Evolutionary conservation across 2,888 invertebrate species (phyloP).

Genomic region (Pseudanteris insignis): DNA sequence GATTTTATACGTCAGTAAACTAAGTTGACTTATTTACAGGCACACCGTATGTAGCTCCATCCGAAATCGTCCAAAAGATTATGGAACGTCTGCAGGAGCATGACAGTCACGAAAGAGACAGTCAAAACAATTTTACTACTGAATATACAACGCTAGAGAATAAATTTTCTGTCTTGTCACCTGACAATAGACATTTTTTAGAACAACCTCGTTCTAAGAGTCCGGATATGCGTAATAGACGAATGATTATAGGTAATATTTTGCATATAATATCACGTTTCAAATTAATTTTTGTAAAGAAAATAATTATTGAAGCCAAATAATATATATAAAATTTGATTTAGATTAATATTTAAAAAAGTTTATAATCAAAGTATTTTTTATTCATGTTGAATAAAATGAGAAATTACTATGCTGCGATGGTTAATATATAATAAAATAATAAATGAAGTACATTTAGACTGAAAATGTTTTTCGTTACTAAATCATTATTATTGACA

Average conservation of each 20-base stretch:
- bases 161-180: conserved; percentile 61
- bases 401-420: too few species aligned
- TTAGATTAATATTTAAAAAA: not conserved
- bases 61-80: conserved; percentile 83
- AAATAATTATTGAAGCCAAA: too few species aligned
- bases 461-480: too few species aligned
- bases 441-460: too few species aligned
- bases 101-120: conserved; percentile 60
- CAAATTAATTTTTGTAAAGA: not conserved
- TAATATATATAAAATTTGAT: not conserved
- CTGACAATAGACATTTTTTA: conserved; percentile 62
- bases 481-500: too few species aligned
- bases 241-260: conserved; percentile 63
- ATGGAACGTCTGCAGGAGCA: conserved; percentile 72
- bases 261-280: not conserved
- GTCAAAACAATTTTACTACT: conserved; percentile 48
- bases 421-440: too few species aligned
- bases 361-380: too few species aligned
- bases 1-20: not conserved
- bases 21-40: too few species aligned
- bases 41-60: conserved; percentile 81
- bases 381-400: too few species aligned
- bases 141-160: conserved; percentile 48
- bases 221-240: conserved; percentile 64
- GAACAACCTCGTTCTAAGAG: conserved; percentile 62